A percentile compares a stretch with the other conserved stretches of the same genome.
Evolutionary conservation across 2,797 vertebrate genomes (phyloP).

Genomic region (Sylvilagus floridanus): DNA sequence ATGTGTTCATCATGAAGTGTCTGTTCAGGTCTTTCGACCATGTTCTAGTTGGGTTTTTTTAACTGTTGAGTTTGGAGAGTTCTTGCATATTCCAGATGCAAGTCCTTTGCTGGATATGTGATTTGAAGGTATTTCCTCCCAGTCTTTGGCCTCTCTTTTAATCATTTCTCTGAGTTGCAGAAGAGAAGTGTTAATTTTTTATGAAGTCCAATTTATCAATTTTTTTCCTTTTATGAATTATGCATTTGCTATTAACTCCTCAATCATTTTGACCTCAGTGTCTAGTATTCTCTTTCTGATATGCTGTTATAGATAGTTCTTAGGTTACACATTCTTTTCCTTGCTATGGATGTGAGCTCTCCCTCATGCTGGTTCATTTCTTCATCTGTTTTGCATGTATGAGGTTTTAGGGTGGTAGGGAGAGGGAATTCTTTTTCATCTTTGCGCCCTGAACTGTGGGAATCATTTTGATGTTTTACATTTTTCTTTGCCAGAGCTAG

Average conservation of each 20-base stretch:
- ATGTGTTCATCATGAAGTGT: background rate
- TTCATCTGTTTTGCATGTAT: slow-evolving; percentile 1
- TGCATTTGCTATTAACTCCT: background rate
- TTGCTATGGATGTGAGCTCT: background rate
- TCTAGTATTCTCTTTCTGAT: background rate
- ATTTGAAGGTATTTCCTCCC: slow-evolving; percentile 23
- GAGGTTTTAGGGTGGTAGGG: background rate
- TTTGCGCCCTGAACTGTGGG: background rate
- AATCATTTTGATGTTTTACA: slow-evolving; percentile 19
- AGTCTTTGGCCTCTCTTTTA: background rate
- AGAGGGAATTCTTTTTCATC: background rate
- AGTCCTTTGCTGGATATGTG: background rate
- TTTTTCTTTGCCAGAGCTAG: slow-evolving; percentile 14
- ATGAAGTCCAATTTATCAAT: background rate
- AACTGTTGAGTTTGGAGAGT: slow-evolving; percentile 4
- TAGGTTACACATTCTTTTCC: background rate
- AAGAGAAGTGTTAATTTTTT: slow-evolving; percentile 52
- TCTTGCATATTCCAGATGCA: background rate
- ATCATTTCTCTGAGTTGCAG: background rate
- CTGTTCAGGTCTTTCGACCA: background rate
- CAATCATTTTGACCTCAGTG: background rate
- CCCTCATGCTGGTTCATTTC: background rate
- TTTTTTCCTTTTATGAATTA: slow-evolving; percentile 52
- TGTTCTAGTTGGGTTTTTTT: background rate
- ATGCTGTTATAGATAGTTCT: background rate